Evolutionary conservation across 2,888 invertebrate genomes (phyloP).

Genomic region (Yponomeuta sedellus): DNA sequence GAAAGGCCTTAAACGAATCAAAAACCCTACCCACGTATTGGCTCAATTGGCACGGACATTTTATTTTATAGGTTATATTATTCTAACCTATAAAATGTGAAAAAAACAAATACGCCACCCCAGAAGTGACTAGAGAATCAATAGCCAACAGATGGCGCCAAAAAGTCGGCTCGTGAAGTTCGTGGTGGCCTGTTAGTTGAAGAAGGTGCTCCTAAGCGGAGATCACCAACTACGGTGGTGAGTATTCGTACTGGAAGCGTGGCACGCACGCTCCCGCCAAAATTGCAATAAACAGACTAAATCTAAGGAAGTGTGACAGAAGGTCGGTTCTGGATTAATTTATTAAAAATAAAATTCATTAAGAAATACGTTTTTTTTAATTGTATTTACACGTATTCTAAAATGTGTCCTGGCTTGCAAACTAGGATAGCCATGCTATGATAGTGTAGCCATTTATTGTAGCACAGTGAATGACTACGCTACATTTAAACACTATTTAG

Average conservation of each 20-base stretch:
- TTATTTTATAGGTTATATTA: neutral
- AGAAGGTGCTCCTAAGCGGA: neutral
- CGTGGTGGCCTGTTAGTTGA: neutral
- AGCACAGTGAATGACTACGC: no score
- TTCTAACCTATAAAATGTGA: neutral
- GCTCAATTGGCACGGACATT: neutral
- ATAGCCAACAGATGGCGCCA: constrained; percentile 38
- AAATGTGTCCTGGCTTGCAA: no score
- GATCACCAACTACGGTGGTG: neutral
- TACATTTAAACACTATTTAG: no score
- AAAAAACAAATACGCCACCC: constrained; percentile 16
- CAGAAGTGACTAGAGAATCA: constrained; percentile 34
- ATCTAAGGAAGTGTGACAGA: neutral
- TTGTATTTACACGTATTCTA: no score
- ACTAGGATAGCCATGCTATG: no score
- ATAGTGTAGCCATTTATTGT: no score
- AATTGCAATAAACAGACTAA: constrained; percentile 24
- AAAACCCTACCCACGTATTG: neutral
- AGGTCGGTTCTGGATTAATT: no score
- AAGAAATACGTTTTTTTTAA: no score
- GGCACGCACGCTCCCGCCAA: constrained; percentile 39
- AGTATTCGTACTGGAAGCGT: constrained; percentile 30
- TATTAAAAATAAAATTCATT: no score
- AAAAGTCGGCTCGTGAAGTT: neutral
- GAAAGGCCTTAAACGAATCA: no score